Evolutionary conservation across 1,140 invertebrate species (phyloP).

Genomic region (Drosophila funebris): DNA sequence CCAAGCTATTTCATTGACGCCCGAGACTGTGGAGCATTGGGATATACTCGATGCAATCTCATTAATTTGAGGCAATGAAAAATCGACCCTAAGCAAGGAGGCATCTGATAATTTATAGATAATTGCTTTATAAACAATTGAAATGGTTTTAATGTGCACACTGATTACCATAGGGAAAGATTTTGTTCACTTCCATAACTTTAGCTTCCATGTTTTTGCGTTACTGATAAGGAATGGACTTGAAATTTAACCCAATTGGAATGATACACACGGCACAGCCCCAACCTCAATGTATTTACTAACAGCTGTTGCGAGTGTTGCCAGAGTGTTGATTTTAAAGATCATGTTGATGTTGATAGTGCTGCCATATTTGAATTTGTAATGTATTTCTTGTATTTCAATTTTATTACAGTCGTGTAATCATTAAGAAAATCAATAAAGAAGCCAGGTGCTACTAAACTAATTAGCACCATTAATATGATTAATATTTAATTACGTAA

Average conservation of each 20-base stretch:
- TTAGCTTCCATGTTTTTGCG: slow-evolving; percentile 44
- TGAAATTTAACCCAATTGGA: background rate
- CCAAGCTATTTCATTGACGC: slow-evolving; percentile 87
- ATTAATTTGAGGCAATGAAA: slow-evolving; percentile 68
- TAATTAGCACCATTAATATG: background rate
- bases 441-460: too few relatives aligned
- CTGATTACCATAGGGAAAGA: slow-evolving; percentile 63
- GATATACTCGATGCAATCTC: slow-evolving; percentile 62
- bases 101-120: slow-evolving; percentile 44
- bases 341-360: background rate
- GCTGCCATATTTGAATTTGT: too few relatives aligned
- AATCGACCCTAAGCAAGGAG: slow-evolving; percentile 44
- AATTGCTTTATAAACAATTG: background rate
- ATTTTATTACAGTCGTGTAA: too few relatives aligned
- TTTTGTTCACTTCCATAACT: slow-evolving; percentile 61
- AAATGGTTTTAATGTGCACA: background rate
- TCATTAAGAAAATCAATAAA: background rate
- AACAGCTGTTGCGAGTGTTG: slow-evolving; percentile 57
- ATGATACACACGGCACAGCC: background rate
- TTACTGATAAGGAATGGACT: slow-evolving; percentile 10
- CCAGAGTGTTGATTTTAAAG: slow-evolving; percentile 37
- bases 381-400: too few relatives aligned
- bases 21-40: slow-evolving; percentile 58
- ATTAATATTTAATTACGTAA: background rate
- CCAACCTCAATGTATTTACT: slow-evolving; percentile 31